Base-by-base conservation (phyloP, 92 coral and sea anemone species). In the Diadumene lineata region DNA sequence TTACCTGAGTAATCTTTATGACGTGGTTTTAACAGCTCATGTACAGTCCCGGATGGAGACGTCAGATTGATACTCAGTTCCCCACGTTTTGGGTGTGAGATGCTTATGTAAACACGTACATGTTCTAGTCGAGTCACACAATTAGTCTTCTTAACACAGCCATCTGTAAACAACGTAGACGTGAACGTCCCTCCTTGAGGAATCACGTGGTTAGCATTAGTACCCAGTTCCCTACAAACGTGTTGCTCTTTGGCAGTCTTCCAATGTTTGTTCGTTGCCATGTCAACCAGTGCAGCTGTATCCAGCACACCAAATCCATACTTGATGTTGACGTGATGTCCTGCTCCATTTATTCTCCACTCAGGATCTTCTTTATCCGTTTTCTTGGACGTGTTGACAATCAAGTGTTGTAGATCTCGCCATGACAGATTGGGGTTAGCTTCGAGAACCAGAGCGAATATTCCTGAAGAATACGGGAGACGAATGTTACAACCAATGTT, bases 241-340 rank as follows among this genome's bases (percentile, higher is more conserved):
- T 94, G 97, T 46, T 94, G 98, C 43, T 81, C 89, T n/a, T 84
- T 26, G 25, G 91, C 96, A 25, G 98, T 89, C 68, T 68, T 76
- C 98, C 98, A 94, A 17, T 51, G 73, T 15, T 89, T 78, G 38
- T 77, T 34, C 3, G 69, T 78, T 15, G 98, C 98, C 34, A 80
- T 77, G 26, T 66, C 68, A 13, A 94, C 97, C 66, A 94, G 79
- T 7, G 98, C 98, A 43, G 88, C 90, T 1, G 98, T 29, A 81
- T 94, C 98, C 62, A 94, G 79, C 22, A 89, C 92, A 31, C 98
- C 98, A 84, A 94, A 94, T 32, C 98, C 98, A 61, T 94, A 94
- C 79, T 94, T 94, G 78, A 88, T 88, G 64, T 94, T 94, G 15
- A 94, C 93, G 79, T 82, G 96, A 57, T 88, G 76, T 43, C 92